These are phyloP conservation scores for Cephus rjabovi DNA, from an alignment of 2,888 invertebrate species.

Conservation along the genomic window DNA sequence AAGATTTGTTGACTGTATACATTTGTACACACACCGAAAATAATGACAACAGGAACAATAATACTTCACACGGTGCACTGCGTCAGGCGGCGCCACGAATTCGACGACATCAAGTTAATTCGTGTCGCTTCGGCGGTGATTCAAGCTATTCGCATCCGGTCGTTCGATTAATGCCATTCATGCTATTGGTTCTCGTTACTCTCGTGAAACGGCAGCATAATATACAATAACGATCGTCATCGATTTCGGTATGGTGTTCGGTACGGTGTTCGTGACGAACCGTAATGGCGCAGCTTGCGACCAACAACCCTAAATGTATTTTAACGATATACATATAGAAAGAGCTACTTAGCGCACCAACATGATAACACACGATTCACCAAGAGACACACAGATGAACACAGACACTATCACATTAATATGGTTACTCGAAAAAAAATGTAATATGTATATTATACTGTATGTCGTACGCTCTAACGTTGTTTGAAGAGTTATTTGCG, in stretches of 20 bases:
- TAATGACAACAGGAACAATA: conserved; percentile 3
- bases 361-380: conserved; percentile 14
- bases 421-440: conserved; percentile 46
- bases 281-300: conserved; percentile 48
- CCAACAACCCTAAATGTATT: conserved; percentile 44
- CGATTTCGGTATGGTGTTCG: background rate
- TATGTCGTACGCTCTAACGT: conserved; percentile 68
- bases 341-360: conserved; percentile 34
- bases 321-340: conserved; percentile 42
- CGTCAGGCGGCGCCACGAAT: conserved; percentile 26
- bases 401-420: conserved; percentile 32
- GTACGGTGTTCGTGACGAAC: conserved; percentile 34
- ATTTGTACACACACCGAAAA: conserved; percentile 28
- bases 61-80: conserved; percentile 30
- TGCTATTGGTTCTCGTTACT: background rate
- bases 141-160: background rate
- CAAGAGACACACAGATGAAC: conserved; percentile 18
- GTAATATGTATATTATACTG: conserved; percentile 63
- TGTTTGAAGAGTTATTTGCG: conserved; percentile 70
- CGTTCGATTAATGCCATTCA: background rate
- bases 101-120: background rate
- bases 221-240: background rate
- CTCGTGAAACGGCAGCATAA: background rate
- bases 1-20: conserved; percentile 65
- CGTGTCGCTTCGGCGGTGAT: background rate